Base-by-base conservation (phyloP, 2,797 vertebrate species). In the Enteromius viviparus region DNA sequence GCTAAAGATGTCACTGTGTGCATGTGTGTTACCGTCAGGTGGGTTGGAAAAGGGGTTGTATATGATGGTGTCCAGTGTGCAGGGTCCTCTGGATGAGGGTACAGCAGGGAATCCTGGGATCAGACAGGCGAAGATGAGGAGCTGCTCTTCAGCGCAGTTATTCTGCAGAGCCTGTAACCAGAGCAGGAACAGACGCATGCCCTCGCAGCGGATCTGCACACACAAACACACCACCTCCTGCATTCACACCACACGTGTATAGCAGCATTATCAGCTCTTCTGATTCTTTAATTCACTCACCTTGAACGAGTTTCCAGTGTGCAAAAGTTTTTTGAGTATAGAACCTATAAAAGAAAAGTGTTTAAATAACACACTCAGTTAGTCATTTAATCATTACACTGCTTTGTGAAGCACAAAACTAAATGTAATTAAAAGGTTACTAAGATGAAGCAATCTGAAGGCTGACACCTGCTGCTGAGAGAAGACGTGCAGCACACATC, bases 251-350 rank as follows among this genome's bases (percentile, higher is more conserved):
- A 17, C 0, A 37, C 6, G 17, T 37, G 34, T 21, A 21, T 10
- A 8, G 11, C 3, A 4, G 45, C 11, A 10, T 4, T 45, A 26
- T 6, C 3, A 26, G 15, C 29, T 32, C 23, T 81, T 29, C 4
- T 21, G 40, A 32, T 70, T 51, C 3, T 62, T 49, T 7, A 19
- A 10, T 21, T 6, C 21, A 17, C 85, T 89, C 95, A 99, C 98
- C 96, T 99, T 99, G 87, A 97, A 94, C 88, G 97, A 97, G 93
- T 99, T 99, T 96, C 97, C 98, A 96, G 97, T 98, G 95, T 99
- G 98, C 93, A 99, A 93, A 95, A 99, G 97, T 91, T 99, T 99
- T 96, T 99, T 99, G 91, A 99, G 94, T 90, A 98, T 96, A 45
- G 97, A 98, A 87, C 98, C 98, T 99, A 85, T 42, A 89, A 82